Evolutionary conservation across 2,888 invertebrate genomes (phyloP), one percentile per base, ranked within the genome.

Genomic region (Entomobrya multifasciata): DNA sequence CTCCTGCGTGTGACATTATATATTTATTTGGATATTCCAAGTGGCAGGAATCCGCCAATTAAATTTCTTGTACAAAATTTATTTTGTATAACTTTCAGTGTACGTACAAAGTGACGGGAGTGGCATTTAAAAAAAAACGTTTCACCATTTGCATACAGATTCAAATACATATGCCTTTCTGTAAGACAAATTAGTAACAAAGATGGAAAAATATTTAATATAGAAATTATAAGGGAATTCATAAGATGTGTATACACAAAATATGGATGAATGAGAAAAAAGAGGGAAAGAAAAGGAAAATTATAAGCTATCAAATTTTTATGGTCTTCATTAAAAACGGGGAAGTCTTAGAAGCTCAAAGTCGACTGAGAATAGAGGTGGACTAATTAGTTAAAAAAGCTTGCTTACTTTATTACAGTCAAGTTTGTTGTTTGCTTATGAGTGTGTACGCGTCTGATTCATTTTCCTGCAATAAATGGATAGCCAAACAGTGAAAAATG

Each of bases 241-340:
- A 36, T 36, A 77, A 41, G 67, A 67, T 44, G 67, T 27, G 36
- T 8, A 36, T 36, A 36, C 36, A 72, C 30, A 27, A 72, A 72
- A 72, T 27, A 47, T 72, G 49, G 27, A 72, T 49, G 52, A 49
- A 72, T 49, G 49, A 27, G n/a, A 67, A 11, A 11, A 17, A 20
- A 49, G 8, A 10, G 25, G 0, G 49, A 49, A 49, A n/a, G 72
- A 30, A 20, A 72, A 10, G 49, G 49, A 47, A 25, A 72, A 72
- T 72, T 72, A 72, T 49, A 72, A 72, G 72, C 72, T 72, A 72
- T 72, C 72, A 72, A 72, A 72, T 49, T 72, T 72, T 72, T 72
- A 72, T 30, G 49, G 49, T 47, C 49, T 72, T 72, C 49, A 72
- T 49, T 47, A 49, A 49, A 27, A 72, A 49, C 25, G 72, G 49